Percentiles rank a stretch among this genome's conserved stretches.
Conservation (phyloP, 2,113 vertebrate genomes). For the Agapornis roseicollis region DNA sequence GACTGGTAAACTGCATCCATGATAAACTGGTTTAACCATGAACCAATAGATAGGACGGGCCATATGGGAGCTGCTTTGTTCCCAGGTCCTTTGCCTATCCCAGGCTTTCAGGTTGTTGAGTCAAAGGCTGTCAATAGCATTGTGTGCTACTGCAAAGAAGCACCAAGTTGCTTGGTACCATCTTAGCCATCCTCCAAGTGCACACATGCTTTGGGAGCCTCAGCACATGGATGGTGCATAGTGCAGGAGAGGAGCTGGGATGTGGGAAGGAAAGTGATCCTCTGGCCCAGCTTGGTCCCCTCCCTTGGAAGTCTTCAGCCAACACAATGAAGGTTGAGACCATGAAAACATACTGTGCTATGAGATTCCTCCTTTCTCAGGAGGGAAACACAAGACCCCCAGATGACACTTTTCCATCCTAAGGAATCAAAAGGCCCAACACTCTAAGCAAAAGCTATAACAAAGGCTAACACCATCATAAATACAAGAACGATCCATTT, state of each 20-base stretch:
- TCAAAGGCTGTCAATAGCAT: not conserved
- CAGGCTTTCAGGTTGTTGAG: not conserved
- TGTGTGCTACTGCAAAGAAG: fast-evolving
- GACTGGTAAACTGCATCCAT: not conserved
- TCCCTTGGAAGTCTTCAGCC: not conserved
- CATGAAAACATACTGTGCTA: not conserved
- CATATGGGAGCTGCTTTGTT: not conserved
- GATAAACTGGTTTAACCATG: not conserved
- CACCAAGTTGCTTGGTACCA: not conserved
- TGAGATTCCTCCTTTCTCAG: not conserved
- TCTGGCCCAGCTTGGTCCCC: not conserved
- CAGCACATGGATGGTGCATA: fast-evolving
- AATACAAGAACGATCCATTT: fast-evolving
- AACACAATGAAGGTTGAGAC: not conserved
- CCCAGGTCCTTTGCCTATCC: not conserved
- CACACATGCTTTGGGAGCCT: fast-evolving
- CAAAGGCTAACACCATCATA: not conserved
- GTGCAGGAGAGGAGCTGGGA: not conserved
- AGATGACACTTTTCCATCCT: not conserved
- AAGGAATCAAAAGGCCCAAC: not conserved
- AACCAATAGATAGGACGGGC: not conserved
- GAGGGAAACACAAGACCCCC: not conserved
- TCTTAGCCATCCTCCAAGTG: fast-evolving
- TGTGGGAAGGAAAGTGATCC: not conserved
- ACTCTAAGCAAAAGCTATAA: not conserved